Percentiles rank a stretch among this genome's conserved stretches.
Conservation (phyloP, 2,888 invertebrate genomes). For the Amorpha juglandis region DNA sequence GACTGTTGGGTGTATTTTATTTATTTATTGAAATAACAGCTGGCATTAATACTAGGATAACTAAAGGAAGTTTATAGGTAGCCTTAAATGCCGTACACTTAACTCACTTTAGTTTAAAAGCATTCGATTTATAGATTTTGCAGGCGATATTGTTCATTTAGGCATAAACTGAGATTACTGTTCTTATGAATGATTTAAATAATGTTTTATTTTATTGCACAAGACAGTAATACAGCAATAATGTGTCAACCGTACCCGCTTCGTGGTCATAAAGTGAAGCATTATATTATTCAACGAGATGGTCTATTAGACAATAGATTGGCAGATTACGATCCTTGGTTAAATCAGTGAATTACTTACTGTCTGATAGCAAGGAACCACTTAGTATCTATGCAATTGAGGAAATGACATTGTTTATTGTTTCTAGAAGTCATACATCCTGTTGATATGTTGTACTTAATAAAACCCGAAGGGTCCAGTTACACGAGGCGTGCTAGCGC, state of each 20-base stretch:
- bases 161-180: background rate
- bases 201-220: constrained; percentile 22
- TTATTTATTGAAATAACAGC: too few species aligned
- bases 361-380: constrained; percentile 27
- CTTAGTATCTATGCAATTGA: constrained; percentile 17
- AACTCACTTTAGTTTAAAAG: too few species aligned
- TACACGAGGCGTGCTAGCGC: too few species aligned
- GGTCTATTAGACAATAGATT: constrained; percentile 47
- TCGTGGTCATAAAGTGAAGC: constrained; percentile 44
- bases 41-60: too few species aligned
- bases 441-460: too few species aligned
- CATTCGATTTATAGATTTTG: too few species aligned
- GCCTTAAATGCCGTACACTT: too few species aligned
- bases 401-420: constrained; percentile 13
- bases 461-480: too few species aligned
- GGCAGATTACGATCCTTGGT: constrained; percentile 41
- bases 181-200: constrained; percentile 19
- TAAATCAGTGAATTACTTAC: constrained; percentile 43
- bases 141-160: too few species aligned
- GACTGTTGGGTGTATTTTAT: too few species aligned
- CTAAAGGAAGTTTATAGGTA: too few species aligned
- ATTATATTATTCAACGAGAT: constrained; percentile 44
- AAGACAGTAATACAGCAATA: constrained; percentile 1
- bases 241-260: background rate
- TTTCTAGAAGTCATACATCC: background rate